A percentile compares a stretch with the other conserved stretches of the same genome.
Conservation (phyloP, 2,113 vertebrate species). For the Numenius arquata region DNA sequence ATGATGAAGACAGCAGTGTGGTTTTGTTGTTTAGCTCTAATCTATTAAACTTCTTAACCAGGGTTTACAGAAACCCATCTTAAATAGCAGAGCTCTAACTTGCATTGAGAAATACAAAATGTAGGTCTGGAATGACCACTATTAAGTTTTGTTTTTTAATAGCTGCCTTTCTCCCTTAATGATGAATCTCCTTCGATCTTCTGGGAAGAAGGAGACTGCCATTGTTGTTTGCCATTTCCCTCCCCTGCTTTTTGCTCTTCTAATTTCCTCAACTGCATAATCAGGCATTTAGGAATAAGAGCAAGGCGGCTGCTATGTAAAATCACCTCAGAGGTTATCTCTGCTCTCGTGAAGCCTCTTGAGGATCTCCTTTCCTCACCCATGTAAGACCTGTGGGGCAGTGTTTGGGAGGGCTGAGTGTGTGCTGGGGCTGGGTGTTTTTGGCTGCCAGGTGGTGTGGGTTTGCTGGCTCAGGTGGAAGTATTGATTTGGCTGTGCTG, state of each 20-base stretch:
- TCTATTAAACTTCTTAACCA: background rate
- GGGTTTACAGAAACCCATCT: background rate
- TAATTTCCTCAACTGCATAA: background rate
- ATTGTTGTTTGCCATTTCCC: background rate
- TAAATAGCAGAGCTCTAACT: background rate
- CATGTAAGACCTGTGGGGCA: accelerated
- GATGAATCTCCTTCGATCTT: background rate
- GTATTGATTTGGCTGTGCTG: background rate
- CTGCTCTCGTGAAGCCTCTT: background rate
- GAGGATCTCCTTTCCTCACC: background rate
- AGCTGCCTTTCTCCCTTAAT: background rate
- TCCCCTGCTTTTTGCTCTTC: background rate
- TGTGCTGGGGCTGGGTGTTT: background rate
- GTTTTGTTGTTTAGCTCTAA: background rate
- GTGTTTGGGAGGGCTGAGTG: background rate
- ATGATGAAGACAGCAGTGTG: background rate
- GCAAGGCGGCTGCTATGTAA: background rate
- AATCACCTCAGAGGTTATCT: background rate
- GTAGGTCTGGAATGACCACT: background rate
- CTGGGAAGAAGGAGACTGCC: background rate
- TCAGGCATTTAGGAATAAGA: background rate
- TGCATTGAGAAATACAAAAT: background rate
- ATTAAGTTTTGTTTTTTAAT: background rate
- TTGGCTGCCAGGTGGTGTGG: background rate
- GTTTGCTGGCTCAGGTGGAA: background rate